Evolutionary conservation across 2,113 vertebrate species (phyloP).

Genomic region (Malaclemys terrapin): DNA sequence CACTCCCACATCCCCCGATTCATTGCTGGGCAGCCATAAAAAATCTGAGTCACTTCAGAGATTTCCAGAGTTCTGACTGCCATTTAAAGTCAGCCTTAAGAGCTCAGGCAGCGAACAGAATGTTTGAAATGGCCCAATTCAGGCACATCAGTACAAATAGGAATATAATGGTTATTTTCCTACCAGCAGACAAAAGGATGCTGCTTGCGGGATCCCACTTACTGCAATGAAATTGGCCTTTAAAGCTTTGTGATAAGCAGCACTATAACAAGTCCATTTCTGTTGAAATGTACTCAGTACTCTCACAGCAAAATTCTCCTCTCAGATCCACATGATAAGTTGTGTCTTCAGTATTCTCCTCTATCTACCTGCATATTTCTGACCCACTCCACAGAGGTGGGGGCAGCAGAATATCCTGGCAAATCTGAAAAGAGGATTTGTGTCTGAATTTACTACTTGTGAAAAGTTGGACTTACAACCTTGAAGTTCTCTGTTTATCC

Average conservation of each 20-base stretch:
- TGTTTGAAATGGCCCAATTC: constrained; percentile 59
- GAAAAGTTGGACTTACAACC: constrained; percentile 56
- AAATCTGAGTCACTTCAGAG: constrained; percentile 38
- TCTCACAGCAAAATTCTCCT: constrained; percentile 66
- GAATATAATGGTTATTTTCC: constrained; percentile 59
- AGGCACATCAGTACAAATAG: constrained; percentile 62
- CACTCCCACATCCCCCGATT: not conserved
- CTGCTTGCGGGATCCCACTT: not conserved
- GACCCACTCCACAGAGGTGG: constrained; percentile 22
- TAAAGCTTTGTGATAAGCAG: constrained; percentile 65
- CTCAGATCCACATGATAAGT: constrained; percentile 48
- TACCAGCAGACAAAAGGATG: constrained; percentile 58
- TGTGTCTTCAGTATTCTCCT: constrained; percentile 47
- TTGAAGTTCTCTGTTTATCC: constrained; percentile 65
- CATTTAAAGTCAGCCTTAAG: constrained; percentile 35
- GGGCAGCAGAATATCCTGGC: constrained; percentile 64
- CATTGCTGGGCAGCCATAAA: constrained; percentile 34
- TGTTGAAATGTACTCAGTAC: constrained; percentile 69
- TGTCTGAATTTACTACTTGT: constrained; percentile 50
- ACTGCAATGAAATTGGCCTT: constrained; percentile 71
- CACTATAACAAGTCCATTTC: constrained; percentile 69
- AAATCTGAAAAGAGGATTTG: constrained; percentile 35
- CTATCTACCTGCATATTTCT: constrained; percentile 39
- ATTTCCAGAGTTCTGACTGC: constrained; percentile 55
- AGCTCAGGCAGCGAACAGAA: not conserved